Evolutionary conservation across 1,140 invertebrate species (phyloP).

Genomic region (Vanessa atalanta): DNA sequence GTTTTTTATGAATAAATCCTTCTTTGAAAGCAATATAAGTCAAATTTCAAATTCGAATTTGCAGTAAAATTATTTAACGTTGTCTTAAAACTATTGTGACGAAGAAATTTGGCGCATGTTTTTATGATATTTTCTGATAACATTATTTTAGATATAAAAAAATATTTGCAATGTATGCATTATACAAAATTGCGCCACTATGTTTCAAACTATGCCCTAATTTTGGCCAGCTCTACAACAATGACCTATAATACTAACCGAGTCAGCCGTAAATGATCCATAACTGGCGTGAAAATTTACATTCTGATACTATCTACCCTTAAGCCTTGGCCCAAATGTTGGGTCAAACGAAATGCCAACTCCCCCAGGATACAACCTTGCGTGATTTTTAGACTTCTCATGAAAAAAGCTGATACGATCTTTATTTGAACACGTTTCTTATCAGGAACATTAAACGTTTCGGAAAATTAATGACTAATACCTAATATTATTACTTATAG

Average conservation of each 20-base stretch:
- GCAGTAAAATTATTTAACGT: too few species aligned
- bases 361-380: constrained; percentile 34
- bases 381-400: constrained; percentile 33
- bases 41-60: too few species aligned
- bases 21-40: too few species aligned
- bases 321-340: constrained; percentile 59
- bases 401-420: constrained; percentile 35
- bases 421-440: constrained; percentile 38
- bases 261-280: constrained; percentile 38
- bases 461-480: constrained; percentile 2
- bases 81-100: too few species aligned
- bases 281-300: constrained; percentile 46
- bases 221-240: constrained; percentile 13
- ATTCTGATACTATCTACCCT: constrained; percentile 60
- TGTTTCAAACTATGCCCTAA: background rate
- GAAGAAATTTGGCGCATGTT: too few species aligned
- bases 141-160: too few species aligned
- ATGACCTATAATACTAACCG: constrained; percentile 21
- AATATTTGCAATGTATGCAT: too few species aligned
- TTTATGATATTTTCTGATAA: too few species aligned
- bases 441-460: constrained; percentile 22
- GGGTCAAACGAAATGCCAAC: constrained; percentile 57
- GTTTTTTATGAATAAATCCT: too few species aligned
- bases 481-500: background rate
- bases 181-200: background rate